phyloP scores from a whole-genome alignment of 2,797 vertebrate genomes.

The Apogon hyalosoma region DNA sequence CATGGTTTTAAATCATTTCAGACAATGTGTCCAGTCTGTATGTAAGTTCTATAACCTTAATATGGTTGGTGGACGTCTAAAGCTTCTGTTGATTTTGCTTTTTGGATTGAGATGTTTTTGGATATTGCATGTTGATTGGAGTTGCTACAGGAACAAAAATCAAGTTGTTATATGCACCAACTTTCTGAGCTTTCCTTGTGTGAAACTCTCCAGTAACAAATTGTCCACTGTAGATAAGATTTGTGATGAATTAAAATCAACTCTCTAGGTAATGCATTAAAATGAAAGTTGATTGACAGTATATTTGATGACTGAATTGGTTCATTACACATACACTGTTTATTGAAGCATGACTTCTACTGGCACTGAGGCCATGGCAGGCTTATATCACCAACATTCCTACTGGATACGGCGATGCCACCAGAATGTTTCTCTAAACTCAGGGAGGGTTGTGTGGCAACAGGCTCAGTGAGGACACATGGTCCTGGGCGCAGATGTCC shows the following conservation, averaged over 20 bases:
- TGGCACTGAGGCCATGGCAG: slow-evolving; percentile 19
- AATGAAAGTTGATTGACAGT: slow-evolving; percentile 7
- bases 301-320: slow-evolving; percentile 21
- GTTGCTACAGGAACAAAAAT: neutral
- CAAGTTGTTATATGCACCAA: neutral
- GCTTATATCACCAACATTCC: slow-evolving; percentile 67
- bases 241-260: neutral
- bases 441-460: slow-evolving; percentile 73
- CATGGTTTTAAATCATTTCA: no score
- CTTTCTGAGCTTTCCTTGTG: no score
- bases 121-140: neutral
- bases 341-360: slow-evolving; percentile 45
- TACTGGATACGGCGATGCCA: slow-evolving; percentile 61
- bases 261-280: neutral
- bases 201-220: no score
- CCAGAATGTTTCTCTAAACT: slow-evolving; percentile 81
- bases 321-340: slow-evolving; percentile 28
- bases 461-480: slow-evolving; percentile 72
- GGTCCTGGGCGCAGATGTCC: slow-evolving; percentile 70
- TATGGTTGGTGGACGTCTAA: neutral
- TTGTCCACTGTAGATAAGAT: neutral
- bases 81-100: neutral
- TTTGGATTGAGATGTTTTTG: neutral
- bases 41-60: no score
- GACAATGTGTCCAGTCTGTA: no score